Evolutionary conservation across 1,140 invertebrate species (phyloP), one percentile per base, ranked within the genome.

Genomic region (Chlorops oryzae): DNA sequence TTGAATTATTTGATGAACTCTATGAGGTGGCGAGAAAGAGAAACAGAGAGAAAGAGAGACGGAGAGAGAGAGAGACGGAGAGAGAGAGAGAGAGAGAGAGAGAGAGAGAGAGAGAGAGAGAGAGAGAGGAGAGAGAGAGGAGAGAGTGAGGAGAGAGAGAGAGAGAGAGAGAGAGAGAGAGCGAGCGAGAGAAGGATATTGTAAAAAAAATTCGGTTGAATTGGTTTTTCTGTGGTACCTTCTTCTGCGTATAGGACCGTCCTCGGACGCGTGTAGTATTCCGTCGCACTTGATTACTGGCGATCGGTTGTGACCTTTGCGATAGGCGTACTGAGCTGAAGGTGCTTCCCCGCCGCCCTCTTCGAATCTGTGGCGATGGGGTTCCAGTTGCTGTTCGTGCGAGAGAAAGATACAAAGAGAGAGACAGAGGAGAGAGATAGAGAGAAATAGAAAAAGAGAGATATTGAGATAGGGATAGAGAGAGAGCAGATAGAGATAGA

Each of bases 321-420:
- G 76, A 73, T 1, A 78, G 62, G 12, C 76, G 68, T 56, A 79
- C 76, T 2, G 77, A 78, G 51, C 76, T 78, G 53, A 77, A 78
- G 5, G 75, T 77, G 41, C 73, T 73, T 20, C 75, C 70, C 35
- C 75, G 72, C 47, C 70, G 68, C 22, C 63, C 52, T 38, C 61
- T 54, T 15, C 63, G 54, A 59, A 72, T 63, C 56, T 68, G 70
- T 44, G 74, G 58, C 51, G 74, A 71, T 57, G 76, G 51, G 52
- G 74, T 68, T 48, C 72, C 58, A 61, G 67, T 62, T 52, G 51
- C 74, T 73, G 34, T 34, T 44, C 52, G 2, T 10, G 2, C 3
- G 3, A 34, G 28, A 3, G 28, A 34, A 34, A 15, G 3, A 34
- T 12, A 3, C 28, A 6, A 49, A 28, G n/a, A 5, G 7, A 2